Conservation (phyloP, 1,140 invertebrate species). For the Lethocerus indicus region DNA sequence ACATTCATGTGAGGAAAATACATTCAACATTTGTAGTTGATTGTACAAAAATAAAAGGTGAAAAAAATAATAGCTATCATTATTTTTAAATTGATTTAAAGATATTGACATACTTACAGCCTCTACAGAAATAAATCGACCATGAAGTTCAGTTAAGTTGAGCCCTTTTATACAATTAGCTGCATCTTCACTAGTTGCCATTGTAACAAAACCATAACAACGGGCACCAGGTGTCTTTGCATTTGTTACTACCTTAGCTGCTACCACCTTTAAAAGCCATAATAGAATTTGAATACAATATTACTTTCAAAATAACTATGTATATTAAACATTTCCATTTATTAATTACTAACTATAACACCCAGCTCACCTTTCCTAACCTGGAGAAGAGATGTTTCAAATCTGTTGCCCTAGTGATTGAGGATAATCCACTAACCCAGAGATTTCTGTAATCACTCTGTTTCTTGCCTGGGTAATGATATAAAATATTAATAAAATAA, state of each 20-base stretch:
- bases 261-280: constrained; percentile 38
- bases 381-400: constrained; percentile 80
- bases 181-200: constrained; percentile 75
- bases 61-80: too few species aligned
- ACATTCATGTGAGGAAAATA: constrained; percentile 16
- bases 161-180: constrained; percentile 76
- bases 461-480: constrained; percentile 7
- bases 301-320: background rate
- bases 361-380: constrained; percentile 66
- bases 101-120: constrained; percentile 35
- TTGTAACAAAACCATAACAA: constrained; percentile 90
- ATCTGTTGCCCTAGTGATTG: constrained; percentile 76
- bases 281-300: background rate
- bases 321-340: background rate
- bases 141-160: constrained; percentile 79
- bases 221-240: constrained; percentile 74
- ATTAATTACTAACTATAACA: background rate
- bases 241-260: constrained; percentile 92
- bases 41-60: constrained; percentile 4
- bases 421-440: constrained; percentile 84
- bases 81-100: too few species aligned
- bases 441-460: constrained; percentile 44
- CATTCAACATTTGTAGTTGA: background rate
- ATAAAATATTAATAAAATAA: constrained; percentile 3
- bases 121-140: constrained; percentile 83